phyloP scores from a whole-genome alignment of 1,140 invertebrate species.

The Papilio xuthus region DNA sequence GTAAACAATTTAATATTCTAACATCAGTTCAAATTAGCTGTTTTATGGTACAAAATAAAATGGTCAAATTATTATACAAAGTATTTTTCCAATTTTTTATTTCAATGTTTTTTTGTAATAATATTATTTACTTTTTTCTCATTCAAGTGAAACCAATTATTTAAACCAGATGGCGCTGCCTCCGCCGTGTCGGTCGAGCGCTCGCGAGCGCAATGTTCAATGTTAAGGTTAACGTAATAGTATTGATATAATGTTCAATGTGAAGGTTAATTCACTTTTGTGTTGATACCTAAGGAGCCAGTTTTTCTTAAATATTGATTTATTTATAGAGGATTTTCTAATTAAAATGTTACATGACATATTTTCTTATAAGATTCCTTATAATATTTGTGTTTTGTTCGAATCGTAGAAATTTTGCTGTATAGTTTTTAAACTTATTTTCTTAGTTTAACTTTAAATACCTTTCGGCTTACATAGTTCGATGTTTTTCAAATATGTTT shows the following conservation, averaged over 20 bases:
- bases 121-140: not conserved
- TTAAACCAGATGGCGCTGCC: not conserved
- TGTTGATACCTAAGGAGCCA: not conserved
- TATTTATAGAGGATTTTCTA: too few species aligned
- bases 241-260: not conserved
- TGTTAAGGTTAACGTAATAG: not conserved
- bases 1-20: constrained; percentile 27
- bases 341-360: too few species aligned
- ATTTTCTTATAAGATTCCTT: too few species aligned
- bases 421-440: too few species aligned
- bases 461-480: too few species aligned
- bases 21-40: not conserved
- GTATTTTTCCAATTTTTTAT: not conserved
- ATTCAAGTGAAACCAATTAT: not conserved
- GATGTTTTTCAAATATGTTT: too few species aligned
- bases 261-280: not conserved
- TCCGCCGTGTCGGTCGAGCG: not conserved
- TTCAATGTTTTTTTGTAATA: not conserved
- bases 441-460: too few species aligned
- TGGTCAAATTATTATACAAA: not conserved
- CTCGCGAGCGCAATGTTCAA: not conserved
- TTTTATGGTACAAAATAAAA: too few species aligned
- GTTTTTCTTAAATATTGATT: too few species aligned
- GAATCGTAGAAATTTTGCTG: too few species aligned
- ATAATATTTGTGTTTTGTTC: too few species aligned